Conservation (phyloP, 2,113 vertebrate genomes). For the Zapornia atra region DNA sequence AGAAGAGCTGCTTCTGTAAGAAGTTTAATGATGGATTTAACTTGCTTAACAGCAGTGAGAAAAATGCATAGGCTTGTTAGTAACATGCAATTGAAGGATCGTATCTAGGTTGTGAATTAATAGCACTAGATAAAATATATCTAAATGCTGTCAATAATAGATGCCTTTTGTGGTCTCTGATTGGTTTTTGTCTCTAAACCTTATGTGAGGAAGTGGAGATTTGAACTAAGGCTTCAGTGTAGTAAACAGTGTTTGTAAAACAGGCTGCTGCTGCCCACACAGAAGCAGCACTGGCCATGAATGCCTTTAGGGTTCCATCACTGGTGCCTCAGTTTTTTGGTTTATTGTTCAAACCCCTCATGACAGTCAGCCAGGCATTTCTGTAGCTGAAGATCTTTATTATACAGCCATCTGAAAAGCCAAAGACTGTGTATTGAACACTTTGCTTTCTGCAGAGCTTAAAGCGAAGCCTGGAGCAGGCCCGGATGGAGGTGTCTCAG, state of each 20-base stretch:
- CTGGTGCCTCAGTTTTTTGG: not conserved
- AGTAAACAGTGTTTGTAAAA: not conserved
- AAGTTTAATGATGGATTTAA: not conserved
- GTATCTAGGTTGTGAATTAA: constrained; percentile 27
- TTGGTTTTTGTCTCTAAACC: constrained; percentile 3
- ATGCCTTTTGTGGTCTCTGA: constrained; percentile 40
- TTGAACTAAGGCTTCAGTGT: not conserved
- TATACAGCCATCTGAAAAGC: constrained; percentile 8
- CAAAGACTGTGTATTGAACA: constrained; percentile 70
- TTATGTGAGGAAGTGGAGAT: not conserved
- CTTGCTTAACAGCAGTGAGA: not conserved
- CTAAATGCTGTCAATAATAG: constrained; percentile 48
- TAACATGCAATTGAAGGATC: constrained; percentile 33
- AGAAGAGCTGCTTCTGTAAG: not conserved
- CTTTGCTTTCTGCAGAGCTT: constrained; percentile 89
- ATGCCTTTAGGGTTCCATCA: not conserved
- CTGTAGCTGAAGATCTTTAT: constrained; percentile 55
- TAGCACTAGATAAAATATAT: constrained; percentile 42
- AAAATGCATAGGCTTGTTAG: constrained; percentile 18
- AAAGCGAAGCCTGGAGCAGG: constrained; percentile 98
- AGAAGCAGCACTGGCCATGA: not conserved
- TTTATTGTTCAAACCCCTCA: not conserved
- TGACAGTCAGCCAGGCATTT: constrained; percentile 38
- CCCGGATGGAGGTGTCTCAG: constrained; percentile 96
- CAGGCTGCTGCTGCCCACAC: constrained; percentile 18